Evolutionary conservation across 2,888 invertebrate genomes (phyloP).

Genomic region (Doris montereyensis): DNA sequence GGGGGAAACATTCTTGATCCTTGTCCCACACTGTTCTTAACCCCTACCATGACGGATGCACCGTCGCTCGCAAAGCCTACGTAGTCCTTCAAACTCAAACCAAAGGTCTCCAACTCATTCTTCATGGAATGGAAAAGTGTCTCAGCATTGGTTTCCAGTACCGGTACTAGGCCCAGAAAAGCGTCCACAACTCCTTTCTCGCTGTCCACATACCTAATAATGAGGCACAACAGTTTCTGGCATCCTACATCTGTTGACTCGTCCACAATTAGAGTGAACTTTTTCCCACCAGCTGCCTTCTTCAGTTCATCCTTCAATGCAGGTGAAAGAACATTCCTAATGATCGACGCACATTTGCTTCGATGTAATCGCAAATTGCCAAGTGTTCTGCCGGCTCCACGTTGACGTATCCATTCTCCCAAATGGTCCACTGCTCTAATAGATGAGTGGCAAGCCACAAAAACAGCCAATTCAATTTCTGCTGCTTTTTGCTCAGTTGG

Average conservation of each 20-base stretch:
- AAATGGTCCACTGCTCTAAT: not conserved
- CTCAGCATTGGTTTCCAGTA: conserved; percentile 25
- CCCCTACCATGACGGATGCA: conserved; percentile 19
- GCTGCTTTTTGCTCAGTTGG: not conserved
- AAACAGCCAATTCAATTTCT: not conserved
- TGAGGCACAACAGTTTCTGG: conserved; percentile 22
- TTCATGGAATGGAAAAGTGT: conserved; percentile 27
- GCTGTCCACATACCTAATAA: conserved; percentile 27
- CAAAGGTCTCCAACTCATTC: conserved; percentile 17
- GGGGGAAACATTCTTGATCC: conserved; percentile 23
- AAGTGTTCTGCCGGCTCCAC: not conserved
- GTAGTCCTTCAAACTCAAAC: conserved; percentile 23
- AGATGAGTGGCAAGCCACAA: not conserved
- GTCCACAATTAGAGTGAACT: conserved; percentile 21
- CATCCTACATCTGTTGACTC: conserved; percentile 20
- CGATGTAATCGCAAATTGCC: conserved; percentile 17
- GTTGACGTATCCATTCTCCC: too few relatives aligned
- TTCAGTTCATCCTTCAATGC: conserved; percentile 25
- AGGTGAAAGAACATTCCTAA: conserved; percentile 27
- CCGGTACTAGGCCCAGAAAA: conserved; percentile 15
- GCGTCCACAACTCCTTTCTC: conserved; percentile 29
- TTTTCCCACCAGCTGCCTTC: conserved; percentile 23
- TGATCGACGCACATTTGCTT: conserved; percentile 18
- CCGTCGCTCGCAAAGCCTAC: conserved; percentile 18
- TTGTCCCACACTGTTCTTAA: conserved; percentile 26